A percentile compares a stretch with the other conserved stretches of the same genome.
Conservation (phyloP, 1,140 invertebrate species). For the Drosophila parabipectinata region DNA sequence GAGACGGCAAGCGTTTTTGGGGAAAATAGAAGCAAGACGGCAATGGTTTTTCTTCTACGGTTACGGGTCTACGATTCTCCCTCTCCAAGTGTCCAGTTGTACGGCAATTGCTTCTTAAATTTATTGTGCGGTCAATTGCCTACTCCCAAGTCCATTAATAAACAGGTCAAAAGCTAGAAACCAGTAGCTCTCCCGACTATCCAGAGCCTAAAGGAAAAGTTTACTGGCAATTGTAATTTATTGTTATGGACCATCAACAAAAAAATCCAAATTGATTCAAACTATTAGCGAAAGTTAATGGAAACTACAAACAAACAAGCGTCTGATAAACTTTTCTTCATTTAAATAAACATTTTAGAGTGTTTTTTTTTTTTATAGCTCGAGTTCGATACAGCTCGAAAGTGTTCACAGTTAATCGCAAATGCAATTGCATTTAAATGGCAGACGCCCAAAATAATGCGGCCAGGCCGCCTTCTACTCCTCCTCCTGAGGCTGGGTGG, state of each 20-base stretch:
- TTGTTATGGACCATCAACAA: background rate
- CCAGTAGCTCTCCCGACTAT: background rate
- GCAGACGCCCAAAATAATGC: background rate
- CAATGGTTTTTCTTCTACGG: slow-evolving; percentile 35
- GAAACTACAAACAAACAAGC: background rate
- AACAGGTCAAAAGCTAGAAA: background rate
- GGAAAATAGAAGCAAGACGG: slow-evolving; percentile 30
- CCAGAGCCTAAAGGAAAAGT: background rate
- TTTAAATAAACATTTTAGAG: slow-evolving; percentile 21
- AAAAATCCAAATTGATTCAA: background rate
- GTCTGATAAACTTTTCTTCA: background rate
- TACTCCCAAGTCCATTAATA: background rate
- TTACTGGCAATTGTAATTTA: background rate
- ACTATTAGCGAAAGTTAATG: slow-evolving; percentile 1
- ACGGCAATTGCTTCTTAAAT: slow-evolving; percentile 23
- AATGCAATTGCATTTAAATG: slow-evolving; percentile 32
- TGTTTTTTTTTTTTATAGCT: background rate
- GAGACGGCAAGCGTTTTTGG: slow-evolving; percentile 19
- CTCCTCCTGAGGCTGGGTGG: too few species aligned
- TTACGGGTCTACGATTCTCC: background rate
- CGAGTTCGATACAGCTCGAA: background rate
- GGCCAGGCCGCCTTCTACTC: too few species aligned
- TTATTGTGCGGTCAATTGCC: slow-evolving; percentile 70
- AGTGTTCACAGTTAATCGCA: slow-evolving; percentile 26
- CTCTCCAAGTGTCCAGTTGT: background rate